A percentile compares a stretch with the other conserved stretches of the same genome.
Evolutionary conservation across 2,797 vertebrate species (phyloP).

Genomic region (Manis pentadactyla): DNA sequence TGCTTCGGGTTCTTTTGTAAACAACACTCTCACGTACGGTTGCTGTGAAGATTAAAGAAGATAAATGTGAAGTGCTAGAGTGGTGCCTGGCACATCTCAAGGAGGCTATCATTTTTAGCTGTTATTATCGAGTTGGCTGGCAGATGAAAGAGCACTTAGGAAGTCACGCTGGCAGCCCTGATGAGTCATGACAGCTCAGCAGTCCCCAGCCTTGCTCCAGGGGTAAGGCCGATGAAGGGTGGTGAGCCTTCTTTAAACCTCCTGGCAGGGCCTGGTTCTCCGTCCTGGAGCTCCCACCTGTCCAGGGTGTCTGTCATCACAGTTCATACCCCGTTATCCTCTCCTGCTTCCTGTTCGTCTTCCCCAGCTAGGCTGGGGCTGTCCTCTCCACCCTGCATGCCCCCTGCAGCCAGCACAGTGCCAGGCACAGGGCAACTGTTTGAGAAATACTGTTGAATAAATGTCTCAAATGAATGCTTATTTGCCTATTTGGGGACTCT

Average conservation of each 20-base stretch:
- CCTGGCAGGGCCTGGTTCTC: neutral
- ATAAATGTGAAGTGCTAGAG: neutral
- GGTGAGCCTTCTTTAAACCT: neutral
- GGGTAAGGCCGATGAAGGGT: neutral
- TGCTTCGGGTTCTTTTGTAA: neutral
- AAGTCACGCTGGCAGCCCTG: neutral
- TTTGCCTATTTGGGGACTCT: neutral
- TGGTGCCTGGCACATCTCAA: neutral
- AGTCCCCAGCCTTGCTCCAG: neutral
- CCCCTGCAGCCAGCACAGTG: neutral
- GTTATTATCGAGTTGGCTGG: neutral
- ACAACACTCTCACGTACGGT: neutral
- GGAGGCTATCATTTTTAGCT: neutral
- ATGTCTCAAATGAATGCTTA: neutral
- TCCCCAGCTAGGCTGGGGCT: neutral
- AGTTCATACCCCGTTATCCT: neutral
- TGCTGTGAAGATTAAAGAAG: neutral
- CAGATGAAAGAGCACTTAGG: neutral
- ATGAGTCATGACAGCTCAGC: neutral
- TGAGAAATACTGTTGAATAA: neutral
- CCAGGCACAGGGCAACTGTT: neutral
- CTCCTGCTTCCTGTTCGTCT: neutral
- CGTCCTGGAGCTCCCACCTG: neutral
- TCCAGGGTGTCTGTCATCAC: neutral
- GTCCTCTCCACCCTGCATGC: neutral